phyloP scores from a whole-genome alignment of 2,113 vertebrate genomes.

The Protobothrops flavoviridis region DNA sequence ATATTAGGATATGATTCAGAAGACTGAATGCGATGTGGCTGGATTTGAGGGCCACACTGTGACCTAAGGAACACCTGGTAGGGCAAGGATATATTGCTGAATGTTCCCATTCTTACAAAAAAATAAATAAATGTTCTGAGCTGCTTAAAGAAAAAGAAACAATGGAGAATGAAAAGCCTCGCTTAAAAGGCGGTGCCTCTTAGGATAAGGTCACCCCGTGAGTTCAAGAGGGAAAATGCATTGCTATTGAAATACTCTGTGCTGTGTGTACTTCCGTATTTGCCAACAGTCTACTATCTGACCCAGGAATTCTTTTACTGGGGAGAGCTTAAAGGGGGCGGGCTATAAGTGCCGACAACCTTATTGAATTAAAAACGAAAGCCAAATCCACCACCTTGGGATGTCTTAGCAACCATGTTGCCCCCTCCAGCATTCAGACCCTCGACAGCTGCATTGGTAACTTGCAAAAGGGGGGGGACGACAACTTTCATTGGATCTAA shows the following conservation, averaged over 20 bases:
- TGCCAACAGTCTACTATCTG: slow-evolving; percentile 35
- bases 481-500: background rate
- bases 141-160: background rate
- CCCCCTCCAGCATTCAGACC: slow-evolving; percentile 52
- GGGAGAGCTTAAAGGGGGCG: background rate
- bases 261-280: slow-evolving; percentile 37
- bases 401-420: slow-evolving; percentile 64
- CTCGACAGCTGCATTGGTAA: slow-evolving; percentile 51
- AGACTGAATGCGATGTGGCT: too few species aligned
- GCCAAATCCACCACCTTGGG: slow-evolving; percentile 24
- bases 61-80: background rate
- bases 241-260: background rate
- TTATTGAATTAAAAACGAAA: slow-evolving; percentile 48
- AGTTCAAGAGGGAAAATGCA: background rate
- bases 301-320: background rate
- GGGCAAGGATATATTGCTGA: background rate
- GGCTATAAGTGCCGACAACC: background rate
- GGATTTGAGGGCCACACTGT: background rate
- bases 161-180: background rate
- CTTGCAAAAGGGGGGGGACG: slow-evolving; percentile 20
- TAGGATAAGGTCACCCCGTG: background rate
- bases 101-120: background rate
- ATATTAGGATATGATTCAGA: background rate
- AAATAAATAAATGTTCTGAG: rapidly evolving
- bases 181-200: background rate